These are phyloP conservation scores for Phalacrocorax pelagicus DNA, from an alignment of 2,113 vertebrate genomes.

Conservation along the genomic window DNA sequence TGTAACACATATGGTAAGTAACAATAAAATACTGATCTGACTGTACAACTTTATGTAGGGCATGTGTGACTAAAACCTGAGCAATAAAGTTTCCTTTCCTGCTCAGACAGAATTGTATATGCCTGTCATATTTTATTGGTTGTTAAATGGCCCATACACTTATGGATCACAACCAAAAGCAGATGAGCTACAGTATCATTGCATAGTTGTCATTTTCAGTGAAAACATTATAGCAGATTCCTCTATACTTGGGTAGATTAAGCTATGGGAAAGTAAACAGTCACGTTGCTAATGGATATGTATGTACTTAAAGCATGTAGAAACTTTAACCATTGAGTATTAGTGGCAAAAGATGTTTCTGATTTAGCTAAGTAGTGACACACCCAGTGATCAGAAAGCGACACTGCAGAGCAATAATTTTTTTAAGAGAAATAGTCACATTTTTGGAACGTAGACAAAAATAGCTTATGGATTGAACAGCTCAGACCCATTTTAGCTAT, in stretches of 20 bases:
- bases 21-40: slow-evolving; percentile 53
- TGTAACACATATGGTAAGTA: slow-evolving; percentile 47
- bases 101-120: slow-evolving; percentile 28
- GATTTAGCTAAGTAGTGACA: neutral
- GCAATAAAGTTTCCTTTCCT: slow-evolving; percentile 61
- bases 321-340: neutral
- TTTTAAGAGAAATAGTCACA: neutral
- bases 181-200: neutral
- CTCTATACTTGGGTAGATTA: neutral
- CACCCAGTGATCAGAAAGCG: neutral
- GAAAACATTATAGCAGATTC: neutral
- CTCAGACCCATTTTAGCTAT: neutral
- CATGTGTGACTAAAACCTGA: slow-evolving; percentile 52
- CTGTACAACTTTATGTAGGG: slow-evolving; percentile 61
- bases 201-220: neutral
- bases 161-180: neutral
- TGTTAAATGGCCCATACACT: slow-evolving; percentile 23
- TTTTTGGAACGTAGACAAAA: neutral
- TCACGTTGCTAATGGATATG: neutral
- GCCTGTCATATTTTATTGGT: slow-evolving; percentile 58
- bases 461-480: neutral
- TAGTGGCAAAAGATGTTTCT: neutral
- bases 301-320: neutral
- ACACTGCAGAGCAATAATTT: neutral
- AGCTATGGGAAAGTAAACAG: neutral